Percentiles rank a stretch among this genome's conserved stretches.
Conservation (phyloP, 2,797 vertebrate species). For the Sphaeramia orbicularis region DNA sequence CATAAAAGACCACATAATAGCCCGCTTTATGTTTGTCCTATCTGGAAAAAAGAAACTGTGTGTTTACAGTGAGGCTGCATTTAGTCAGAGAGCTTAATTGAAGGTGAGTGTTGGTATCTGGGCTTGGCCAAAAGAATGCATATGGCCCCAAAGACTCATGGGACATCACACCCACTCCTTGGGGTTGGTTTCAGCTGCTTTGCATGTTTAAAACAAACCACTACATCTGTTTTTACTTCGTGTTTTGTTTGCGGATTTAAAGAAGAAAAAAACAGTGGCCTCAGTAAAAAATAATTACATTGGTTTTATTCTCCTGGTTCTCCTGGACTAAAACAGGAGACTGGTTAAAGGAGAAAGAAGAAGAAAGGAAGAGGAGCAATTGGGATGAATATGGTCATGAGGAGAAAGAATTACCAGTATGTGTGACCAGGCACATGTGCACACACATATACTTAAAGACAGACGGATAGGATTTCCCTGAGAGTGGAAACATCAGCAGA, state of each 20-base stretch:
- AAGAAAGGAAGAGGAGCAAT: conserved; percentile 51
- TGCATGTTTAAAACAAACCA: conserved; percentile 88
- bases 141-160: conserved; percentile 57
- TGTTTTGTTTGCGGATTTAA: conserved; percentile 80
- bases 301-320: conserved; percentile 81
- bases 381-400: conserved; percentile 35
- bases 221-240: conserved; percentile 89
- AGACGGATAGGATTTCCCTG: conserved; percentile 75
- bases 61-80: conserved; percentile 62
- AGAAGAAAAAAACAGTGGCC: conserved; percentile 69
- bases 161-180: conserved; percentile 75
- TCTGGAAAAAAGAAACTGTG: conserved; percentile 34
- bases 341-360: conserved; percentile 48
- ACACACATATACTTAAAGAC: conserved; percentile 33
- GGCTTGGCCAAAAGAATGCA: conserved; percentile 68
- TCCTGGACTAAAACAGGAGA: conserved; percentile 60
- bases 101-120: conserved; percentile 75
- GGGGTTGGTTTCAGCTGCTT: conserved; percentile 90
- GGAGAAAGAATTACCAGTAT: conserved; percentile 11
- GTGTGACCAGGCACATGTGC: conserved; percentile 9
- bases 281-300: conserved; percentile 85
- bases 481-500: conserved; percentile 79
- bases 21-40: conserved; percentile 52
- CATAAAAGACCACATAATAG: conserved; percentile 31
- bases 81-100: conserved; percentile 67